These are phyloP conservation scores for Epinotia demarniana DNA, from an alignment of 2,888 invertebrate species.

Conservation along the genomic window DNA sequence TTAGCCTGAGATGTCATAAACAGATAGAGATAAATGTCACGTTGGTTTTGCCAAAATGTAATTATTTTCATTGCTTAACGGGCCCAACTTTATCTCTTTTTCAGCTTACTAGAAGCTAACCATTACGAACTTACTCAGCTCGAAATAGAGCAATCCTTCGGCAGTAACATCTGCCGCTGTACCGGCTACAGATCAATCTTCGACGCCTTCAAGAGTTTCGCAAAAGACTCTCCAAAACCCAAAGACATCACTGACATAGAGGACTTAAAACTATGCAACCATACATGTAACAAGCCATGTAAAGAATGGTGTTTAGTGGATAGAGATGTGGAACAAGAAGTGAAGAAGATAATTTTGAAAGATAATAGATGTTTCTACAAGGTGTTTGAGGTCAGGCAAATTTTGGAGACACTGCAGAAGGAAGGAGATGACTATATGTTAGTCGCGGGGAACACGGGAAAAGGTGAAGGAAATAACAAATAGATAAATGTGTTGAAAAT, in stretches of 20 bases:
- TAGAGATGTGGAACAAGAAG: conserved; percentile 49
- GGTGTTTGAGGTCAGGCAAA: conserved; percentile 72
- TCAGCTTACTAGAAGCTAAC: conserved; percentile 69
- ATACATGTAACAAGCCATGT: conserved; percentile 47
- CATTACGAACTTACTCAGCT: conserved; percentile 80
- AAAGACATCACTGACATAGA: conserved; percentile 61
- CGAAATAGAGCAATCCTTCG: conserved; percentile 88
- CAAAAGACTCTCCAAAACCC: conserved; percentile 69
- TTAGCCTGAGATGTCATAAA: too few species aligned
- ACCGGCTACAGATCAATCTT: conserved; percentile 88
- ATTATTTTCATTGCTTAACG: neutral
- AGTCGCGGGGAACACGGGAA: conserved; percentile 89
- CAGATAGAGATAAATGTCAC: too few species aligned
- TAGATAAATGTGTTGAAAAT: neutral
- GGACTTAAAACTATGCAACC: conserved; percentile 56
- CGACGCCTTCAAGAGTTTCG: conserved; percentile 86
- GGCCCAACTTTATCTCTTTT: conserved; percentile 8
- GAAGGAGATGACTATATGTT: conserved; percentile 79
- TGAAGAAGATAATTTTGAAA: conserved; percentile 55
- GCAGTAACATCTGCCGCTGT: conserved; percentile 89
- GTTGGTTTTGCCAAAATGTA: too few species aligned
- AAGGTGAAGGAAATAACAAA: conserved; percentile 70
- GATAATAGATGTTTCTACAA: conserved; percentile 79
- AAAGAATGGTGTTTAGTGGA: conserved; percentile 62
- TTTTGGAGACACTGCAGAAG: conserved; percentile 73